These are phyloP conservation scores for Myotis myotis DNA, from an alignment of 2,797 vertebrate species.

Conservation along the genomic window DNA sequence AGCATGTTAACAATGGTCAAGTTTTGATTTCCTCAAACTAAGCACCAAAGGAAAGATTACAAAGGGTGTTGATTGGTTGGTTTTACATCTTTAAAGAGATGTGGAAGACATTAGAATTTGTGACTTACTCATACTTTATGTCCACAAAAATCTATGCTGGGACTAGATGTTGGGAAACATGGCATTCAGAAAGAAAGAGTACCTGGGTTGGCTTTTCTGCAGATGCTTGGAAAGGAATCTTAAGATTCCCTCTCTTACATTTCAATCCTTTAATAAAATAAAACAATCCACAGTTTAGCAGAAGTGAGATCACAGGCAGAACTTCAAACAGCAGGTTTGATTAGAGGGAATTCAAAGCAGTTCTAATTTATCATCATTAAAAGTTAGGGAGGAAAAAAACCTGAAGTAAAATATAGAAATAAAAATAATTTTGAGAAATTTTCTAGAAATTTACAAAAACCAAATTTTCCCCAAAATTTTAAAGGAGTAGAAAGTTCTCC, in stretches of 20 bases:
- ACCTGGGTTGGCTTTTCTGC: background rate
- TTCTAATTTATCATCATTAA: background rate
- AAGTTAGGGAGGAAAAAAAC: background rate
- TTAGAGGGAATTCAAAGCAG: conserved; percentile 60
- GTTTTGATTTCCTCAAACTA: background rate
- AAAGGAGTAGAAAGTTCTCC: background rate
- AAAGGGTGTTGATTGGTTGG: background rate
- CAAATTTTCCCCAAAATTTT: background rate
- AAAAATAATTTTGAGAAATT: background rate
- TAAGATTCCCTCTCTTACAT: background rate
- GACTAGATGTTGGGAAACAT: background rate
- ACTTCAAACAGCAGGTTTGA: conserved; percentile 48
- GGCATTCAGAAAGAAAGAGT: background rate
- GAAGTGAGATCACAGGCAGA: conserved; percentile 43
- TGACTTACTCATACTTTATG: background rate
- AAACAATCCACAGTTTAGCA: background rate
- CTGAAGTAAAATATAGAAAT: background rate
- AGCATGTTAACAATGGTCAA: background rate
- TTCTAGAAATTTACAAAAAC: background rate
- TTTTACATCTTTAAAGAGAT: background rate
- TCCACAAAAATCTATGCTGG: background rate
- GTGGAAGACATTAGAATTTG: background rate
- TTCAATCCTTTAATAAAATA: background rate
- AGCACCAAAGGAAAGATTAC: background rate
- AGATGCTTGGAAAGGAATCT: background rate